Percentiles rank a stretch among this genome's conserved stretches.
Conservation (phyloP, 2,888 invertebrate genomes). For the Drosophila leonis region DNA sequence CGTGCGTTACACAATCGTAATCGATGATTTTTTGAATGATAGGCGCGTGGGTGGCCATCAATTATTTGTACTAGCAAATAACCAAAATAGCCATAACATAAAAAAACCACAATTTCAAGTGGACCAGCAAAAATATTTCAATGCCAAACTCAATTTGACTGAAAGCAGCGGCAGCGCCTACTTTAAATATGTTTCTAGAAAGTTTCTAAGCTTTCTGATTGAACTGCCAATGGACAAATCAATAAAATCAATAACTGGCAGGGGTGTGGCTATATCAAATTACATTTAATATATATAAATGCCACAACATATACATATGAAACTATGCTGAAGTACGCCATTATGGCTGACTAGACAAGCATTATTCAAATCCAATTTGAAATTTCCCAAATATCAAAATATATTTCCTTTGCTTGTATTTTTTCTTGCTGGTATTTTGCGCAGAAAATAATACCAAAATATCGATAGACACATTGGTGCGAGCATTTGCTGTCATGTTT, state of each 20-base stretch:
- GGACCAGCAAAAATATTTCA: constrained; percentile 35
- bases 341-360: neutral
- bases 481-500: neutral
- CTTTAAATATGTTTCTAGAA: neutral
- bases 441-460: neutral
- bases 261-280: neutral
- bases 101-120: constrained; percentile 7
- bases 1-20: constrained; percentile 47
- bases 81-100: neutral
- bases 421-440: constrained; percentile 4
- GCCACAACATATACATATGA: neutral
- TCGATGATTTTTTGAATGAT: constrained; percentile 56
- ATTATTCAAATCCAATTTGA: neutral
- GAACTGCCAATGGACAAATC: constrained; percentile 1
- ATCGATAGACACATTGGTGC: neutral
- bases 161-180: constrained; percentile 17
- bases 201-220: neutral
- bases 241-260: constrained; percentile 13
- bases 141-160: constrained; percentile 40
- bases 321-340: neutral
- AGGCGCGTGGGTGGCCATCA: constrained; percentile 41
- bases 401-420: neutral
- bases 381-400: neutral
- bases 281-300: neutral
- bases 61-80: constrained; percentile 21